A percentile compares a stretch with the other conserved stretches of the same genome.
phyloP scores from a whole-genome alignment of 2,888 invertebrate species.

The Baccha elongata region DNA sequence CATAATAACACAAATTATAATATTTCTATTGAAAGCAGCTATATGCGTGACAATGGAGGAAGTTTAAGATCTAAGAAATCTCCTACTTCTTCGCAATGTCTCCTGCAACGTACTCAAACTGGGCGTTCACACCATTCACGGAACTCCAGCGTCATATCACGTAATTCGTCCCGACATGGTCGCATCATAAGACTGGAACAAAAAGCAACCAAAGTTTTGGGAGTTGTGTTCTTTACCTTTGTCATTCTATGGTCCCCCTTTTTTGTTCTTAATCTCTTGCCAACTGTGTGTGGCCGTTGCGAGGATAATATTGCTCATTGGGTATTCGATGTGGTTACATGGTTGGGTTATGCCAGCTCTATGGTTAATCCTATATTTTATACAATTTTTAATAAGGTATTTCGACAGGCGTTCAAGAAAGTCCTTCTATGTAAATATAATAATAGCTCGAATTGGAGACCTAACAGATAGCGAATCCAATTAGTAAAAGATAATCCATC shows the following conservation, averaged over 20 bases:
- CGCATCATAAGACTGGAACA: conserved; percentile 94
- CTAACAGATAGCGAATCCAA: conserved; percentile 83
- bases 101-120: conserved; percentile 84
- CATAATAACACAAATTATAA: conserved; percentile 81
- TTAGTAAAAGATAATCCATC: conserved; percentile 65
- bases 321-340: conserved; percentile 93
- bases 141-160: conserved; percentile 91
- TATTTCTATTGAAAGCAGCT: conserved; percentile 22
- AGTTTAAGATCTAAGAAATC: conserved; percentile 78
- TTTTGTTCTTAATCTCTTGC: conserved; percentile 93
- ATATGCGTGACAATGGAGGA: conserved; percentile 8
- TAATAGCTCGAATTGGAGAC: conserved; percentile 84
- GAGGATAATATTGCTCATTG: conserved; percentile 89
- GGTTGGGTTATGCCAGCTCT: conserved; percentile 96
- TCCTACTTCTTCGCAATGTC: conserved; percentile 84
- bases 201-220: conserved; percentile 97
- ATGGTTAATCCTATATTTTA: conserved; percentile 98
- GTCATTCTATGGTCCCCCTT: conserved; percentile 98
- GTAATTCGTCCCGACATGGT: conserved; percentile 92
- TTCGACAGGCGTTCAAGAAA: conserved; percentile 94
- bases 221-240: conserved; percentile 97
- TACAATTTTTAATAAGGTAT: conserved; percentile 97
- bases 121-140: conserved; percentile 89
- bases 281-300: conserved; percentile 91
- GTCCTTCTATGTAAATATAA: conserved; percentile 91